Evolutionary conservation across 2,888 invertebrate genomes (phyloP).

Genomic region (Nemoura dubitans): DNA sequence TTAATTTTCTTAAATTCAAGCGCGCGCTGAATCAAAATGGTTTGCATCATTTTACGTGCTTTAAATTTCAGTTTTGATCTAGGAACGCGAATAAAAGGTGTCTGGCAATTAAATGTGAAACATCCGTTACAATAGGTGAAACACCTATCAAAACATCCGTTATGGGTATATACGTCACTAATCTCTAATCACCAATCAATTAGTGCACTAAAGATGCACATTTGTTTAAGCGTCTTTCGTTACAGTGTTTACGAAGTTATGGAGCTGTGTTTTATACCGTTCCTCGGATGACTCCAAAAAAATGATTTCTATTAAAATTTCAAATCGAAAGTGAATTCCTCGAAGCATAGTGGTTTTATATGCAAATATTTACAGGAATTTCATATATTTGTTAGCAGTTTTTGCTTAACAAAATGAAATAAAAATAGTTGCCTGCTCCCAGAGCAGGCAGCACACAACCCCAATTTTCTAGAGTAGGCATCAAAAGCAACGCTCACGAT

Average conservation of each 20-base stretch:
- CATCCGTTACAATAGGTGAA: no score
- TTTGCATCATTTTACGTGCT: neutral
- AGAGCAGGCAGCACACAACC: neutral
- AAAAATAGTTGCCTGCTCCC: neutral
- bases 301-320: neutral
- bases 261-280: neutral
- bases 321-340: neutral
- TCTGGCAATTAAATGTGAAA: neutral
- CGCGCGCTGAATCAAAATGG: neutral
- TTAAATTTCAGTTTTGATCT: neutral
- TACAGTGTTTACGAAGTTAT: no score
- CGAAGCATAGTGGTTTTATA: neutral
- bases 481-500: neutral
- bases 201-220: neutral
- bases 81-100: neutral
- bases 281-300: no score
- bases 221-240: neutral
- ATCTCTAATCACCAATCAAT: neutral
- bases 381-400: neutral
- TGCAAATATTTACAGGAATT: neutral
- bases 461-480: neutral
- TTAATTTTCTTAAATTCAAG: slow-evolving; percentile 12
- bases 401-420: neutral
- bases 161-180: neutral
- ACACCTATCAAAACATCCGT: no score